These are phyloP conservation scores for Drosophila mulleri DNA, from an alignment of 2,888 invertebrate species.

Conservation along the genomic window DNA sequence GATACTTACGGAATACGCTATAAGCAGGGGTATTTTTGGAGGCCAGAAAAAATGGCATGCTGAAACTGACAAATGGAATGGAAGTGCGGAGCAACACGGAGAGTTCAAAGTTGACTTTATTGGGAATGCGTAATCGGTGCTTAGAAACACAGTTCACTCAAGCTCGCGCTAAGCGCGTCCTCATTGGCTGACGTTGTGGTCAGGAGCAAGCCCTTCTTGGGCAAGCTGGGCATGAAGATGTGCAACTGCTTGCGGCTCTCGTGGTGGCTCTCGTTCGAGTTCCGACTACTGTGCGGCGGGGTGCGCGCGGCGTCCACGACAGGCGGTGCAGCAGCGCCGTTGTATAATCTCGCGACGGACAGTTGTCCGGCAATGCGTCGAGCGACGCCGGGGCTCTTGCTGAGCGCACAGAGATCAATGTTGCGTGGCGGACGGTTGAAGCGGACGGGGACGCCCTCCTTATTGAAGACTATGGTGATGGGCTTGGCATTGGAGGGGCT, in stretches of 20 bases:
- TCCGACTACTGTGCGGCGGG: constrained; percentile 64
- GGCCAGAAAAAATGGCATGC: neutral
- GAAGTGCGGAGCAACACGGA: neutral
- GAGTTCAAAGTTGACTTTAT: neutral
- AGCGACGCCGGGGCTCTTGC: constrained; percentile 72
- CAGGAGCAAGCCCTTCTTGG: constrained; percentile 85
- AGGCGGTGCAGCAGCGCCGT: constrained; percentile 45
- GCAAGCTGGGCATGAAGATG: constrained; percentile 90
- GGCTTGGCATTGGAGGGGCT: constrained; percentile 78
- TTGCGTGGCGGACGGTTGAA: constrained; percentile 83
- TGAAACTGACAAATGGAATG: neutral
- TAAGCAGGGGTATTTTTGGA: neutral
- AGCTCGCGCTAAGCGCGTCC: constrained; percentile 74
- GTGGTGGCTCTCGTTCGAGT: constrained; percentile 37
- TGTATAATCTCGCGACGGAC: constrained; percentile 81
- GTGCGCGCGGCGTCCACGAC: constrained; percentile 51
- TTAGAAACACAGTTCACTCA: constrained; percentile 76
- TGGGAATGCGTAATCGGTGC: constrained; percentile 1
- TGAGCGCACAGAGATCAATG: constrained; percentile 81
- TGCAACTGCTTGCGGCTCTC: constrained; percentile 89
- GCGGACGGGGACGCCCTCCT: constrained; percentile 83
- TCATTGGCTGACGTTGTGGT: constrained; percentile 52
- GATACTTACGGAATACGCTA: neutral
- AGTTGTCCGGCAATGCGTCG: constrained; percentile 75
- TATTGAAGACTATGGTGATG: constrained; percentile 84